These are phyloP conservation scores for Chascanopsetta lugubris DNA, from an alignment of 2,113 vertebrate genomes.

Conservation along the genomic window DNA sequence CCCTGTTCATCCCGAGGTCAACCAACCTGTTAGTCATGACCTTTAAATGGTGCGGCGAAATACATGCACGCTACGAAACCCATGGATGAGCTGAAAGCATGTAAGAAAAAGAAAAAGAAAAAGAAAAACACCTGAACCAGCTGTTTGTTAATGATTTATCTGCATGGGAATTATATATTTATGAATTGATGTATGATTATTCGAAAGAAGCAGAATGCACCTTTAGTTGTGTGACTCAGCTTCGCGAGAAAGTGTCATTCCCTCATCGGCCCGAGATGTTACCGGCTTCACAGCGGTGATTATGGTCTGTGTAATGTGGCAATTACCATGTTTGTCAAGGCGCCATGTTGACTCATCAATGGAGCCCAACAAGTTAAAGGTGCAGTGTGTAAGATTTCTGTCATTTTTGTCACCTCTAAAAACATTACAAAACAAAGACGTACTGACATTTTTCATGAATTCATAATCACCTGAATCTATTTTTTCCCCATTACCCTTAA, in stretches of 20 bases:
- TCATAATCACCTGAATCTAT: no score
- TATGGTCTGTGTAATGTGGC: conserved; percentile 65
- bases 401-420: no score
- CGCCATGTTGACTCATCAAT: conserved; percentile 64
- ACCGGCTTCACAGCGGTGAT: conserved; percentile 53
- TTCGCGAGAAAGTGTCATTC: conserved; percentile 45
- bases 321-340: conserved; percentile 63
- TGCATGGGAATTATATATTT: neutral
- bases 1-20: conserved; percentile 62
- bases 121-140: conserved; percentile 36
- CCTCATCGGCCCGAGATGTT: conserved; percentile 41
- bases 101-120: no score
- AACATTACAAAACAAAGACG: no score
- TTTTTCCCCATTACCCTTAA: no score
- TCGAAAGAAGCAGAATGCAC: neutral
- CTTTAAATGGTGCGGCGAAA: conserved; percentile 63
- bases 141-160: conserved; percentile 29
- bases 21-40: conserved; percentile 56
- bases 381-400: no score
- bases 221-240: conserved; percentile 44
- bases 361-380: conserved; percentile 56
- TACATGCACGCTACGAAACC: conserved; percentile 34
- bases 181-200: neutral
- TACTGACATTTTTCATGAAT: no score
- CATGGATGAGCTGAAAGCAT: conserved; percentile 19